These are phyloP conservation scores for Heteromormyrus szaboi DNA, from an alignment of 2,797 vertebrate species.

Conservation along the genomic window DNA sequence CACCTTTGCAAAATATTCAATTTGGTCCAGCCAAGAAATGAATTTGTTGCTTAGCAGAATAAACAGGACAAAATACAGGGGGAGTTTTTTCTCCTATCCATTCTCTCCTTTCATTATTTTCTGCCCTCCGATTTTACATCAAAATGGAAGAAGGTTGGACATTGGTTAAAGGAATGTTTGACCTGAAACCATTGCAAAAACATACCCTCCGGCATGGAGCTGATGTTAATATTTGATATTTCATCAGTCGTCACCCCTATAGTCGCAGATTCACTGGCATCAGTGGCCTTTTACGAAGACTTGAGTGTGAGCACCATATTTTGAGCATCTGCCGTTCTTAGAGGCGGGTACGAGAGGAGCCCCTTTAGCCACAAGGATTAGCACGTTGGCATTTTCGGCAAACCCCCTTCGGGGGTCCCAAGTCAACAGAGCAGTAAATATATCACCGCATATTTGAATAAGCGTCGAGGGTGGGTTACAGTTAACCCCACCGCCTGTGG, in stretches of 20 bases:
- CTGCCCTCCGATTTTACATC: slow-evolving; percentile 9
- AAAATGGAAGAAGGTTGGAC: background rate
- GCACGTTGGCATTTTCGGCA: slow-evolving; percentile 21
- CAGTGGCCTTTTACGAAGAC: background rate
- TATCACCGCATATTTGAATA: slow-evolving; percentile 1
- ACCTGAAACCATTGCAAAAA: background rate
- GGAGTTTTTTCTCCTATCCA: slow-evolving; percentile 53
- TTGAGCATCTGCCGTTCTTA: slow-evolving; percentile 23
- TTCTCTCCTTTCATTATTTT: slow-evolving; percentile 31
- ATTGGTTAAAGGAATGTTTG: background rate
- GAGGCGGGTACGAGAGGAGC: slow-evolving; percentile 56
- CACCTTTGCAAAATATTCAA: slow-evolving; percentile 57
- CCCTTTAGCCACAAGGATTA: slow-evolving; percentile 7
- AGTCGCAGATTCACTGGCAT: background rate
- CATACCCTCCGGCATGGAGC: background rate
- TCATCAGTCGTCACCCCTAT: background rate
- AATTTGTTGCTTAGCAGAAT: slow-evolving; percentile 56
- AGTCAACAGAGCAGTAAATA: slow-evolving; percentile 5
- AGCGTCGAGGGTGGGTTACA: background rate
- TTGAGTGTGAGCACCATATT: slow-evolving; percentile 17
- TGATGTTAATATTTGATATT: background rate
- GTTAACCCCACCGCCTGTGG: slow-evolving; percentile 1
- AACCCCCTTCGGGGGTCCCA: slow-evolving; percentile 37
- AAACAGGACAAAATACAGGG: slow-evolving; percentile 55
- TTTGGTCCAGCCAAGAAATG: slow-evolving; percentile 67